phyloP scores from a whole-genome alignment of 2,113 vertebrate genomes.

The Phrynocephalus versicolor region DNA sequence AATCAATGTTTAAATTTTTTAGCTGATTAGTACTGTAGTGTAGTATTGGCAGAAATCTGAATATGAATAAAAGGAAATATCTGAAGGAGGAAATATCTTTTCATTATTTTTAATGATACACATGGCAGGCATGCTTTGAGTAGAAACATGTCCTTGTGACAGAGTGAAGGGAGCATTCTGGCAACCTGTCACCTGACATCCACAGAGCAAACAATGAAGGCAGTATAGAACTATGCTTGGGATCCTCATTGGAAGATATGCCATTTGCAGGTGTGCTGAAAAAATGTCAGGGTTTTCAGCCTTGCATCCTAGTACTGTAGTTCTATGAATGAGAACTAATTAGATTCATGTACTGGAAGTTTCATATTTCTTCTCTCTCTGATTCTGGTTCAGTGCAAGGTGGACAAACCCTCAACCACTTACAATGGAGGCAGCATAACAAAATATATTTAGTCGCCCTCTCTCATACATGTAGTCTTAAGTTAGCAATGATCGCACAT shows the following conservation, averaged over 20 bases:
- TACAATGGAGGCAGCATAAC: neutral
- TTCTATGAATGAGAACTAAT: neutral
- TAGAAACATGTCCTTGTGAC: neutral
- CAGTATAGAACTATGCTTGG: neutral
- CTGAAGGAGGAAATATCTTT: neutral
- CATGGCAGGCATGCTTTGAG: neutral
- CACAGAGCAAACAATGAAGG: neutral
- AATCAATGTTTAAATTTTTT: neutral
- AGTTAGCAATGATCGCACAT: neutral
- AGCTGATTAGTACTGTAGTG: neutral
- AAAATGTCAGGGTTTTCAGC: neutral
- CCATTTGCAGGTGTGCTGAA: neutral
- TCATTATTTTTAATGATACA: neutral
- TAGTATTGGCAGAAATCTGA: neutral
- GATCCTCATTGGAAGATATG: neutral
- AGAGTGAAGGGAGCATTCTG: neutral
- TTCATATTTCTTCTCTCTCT: neutral
- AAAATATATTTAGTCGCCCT: neutral
- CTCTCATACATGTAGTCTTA: neutral
- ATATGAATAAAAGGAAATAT: neutral
- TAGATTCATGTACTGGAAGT: neutral
- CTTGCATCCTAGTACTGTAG: neutral
- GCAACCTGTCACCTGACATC: neutral
- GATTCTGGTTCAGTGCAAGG: neutral
- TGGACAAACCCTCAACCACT: neutral